Base-by-base conservation (phyloP, 2,113 vertebrate species). In the Mugil cephalus region DNA sequence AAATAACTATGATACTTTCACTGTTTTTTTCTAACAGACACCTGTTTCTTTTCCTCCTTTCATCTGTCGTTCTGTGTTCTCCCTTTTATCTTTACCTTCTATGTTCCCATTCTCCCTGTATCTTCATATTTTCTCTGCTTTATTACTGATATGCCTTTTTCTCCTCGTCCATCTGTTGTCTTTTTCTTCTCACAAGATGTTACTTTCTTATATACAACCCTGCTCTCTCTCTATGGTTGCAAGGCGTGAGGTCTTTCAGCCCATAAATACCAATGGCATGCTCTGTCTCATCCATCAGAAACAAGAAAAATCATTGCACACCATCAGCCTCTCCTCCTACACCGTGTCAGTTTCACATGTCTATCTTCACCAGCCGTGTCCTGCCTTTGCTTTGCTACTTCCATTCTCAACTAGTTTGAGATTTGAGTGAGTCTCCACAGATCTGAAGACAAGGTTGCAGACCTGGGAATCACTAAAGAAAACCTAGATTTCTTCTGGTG, bases 261-360 rank as follows among this genome's bases (percentile, higher is more conserved):
- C 50, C 62, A 63, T 76, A 84, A 79, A 83, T 42, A 79, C 70
- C 76, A 68, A 82, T 76, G 67, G 79, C 67, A 79, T 59, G 83
- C 69, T 78, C 70, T 13, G 12, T 65, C 58, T 69, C 8, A 43
- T 66, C 71, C 67, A 53, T 63, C 79, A 82, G 52, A 79, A 47
- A 79, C 56, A 19, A 42, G 66, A 53, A 60, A 52, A 63, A 65
- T 60, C 75, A 72, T 83, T 86, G 80, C 88, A 59, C 72, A 81
- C 82, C 86, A 74, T 79, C 82, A 77, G 51, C 87, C 75, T 80
- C 80, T 83, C 70, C 81, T 81, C 83, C 85, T 40, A 66, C 85
- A 53, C 71, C 19, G 43, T 1, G 56, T 66, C 34, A 42, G 61
- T 7, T 5, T 9, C 30, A n/a, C 17, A 21, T 17, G 13, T 55